phyloP scores from a whole-genome alignment of 2,113 vertebrate species.

The Clarias batrachus region DNA sequence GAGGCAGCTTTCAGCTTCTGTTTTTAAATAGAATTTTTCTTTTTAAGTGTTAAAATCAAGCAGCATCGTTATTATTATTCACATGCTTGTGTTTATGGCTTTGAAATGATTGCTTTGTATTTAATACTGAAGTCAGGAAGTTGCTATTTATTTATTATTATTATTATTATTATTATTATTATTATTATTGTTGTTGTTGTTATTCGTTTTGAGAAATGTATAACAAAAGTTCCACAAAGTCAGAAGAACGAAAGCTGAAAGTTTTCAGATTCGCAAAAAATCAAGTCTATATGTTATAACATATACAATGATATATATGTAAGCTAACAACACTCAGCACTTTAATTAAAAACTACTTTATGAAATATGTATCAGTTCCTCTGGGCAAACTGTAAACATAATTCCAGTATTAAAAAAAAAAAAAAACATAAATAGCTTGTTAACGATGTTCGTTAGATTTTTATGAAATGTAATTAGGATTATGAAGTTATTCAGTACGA shows the following conservation, averaged over 20 bases:
- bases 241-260: not conserved
- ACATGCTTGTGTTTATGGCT: not conserved
- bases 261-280: not conserved
- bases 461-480: not conserved
- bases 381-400: not conserved
- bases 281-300: not conserved
- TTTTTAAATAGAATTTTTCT: slow-evolving; percentile 1
- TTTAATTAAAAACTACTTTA: not conserved
- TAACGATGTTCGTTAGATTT: not conserved
- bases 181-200: not conserved
- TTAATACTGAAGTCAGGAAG: not conserved
- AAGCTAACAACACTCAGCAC: not conserved
- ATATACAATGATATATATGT: not conserved
- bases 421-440: not conserved
- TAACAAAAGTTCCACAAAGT: not conserved
- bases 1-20: not conserved
- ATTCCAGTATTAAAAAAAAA: not conserved
- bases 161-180: not conserved
- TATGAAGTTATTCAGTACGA: not conserved
- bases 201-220: not conserved
- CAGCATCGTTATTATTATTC: not conserved
- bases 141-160: not conserved
- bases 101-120: not conserved
- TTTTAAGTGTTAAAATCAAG: not conserved
- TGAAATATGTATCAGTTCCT: not conserved